Percentiles rank a stretch among this genome's conserved stretches.
phyloP scores from a whole-genome alignment of 2,888 invertebrate genomes.

The Tenodera sinensis region DNA sequence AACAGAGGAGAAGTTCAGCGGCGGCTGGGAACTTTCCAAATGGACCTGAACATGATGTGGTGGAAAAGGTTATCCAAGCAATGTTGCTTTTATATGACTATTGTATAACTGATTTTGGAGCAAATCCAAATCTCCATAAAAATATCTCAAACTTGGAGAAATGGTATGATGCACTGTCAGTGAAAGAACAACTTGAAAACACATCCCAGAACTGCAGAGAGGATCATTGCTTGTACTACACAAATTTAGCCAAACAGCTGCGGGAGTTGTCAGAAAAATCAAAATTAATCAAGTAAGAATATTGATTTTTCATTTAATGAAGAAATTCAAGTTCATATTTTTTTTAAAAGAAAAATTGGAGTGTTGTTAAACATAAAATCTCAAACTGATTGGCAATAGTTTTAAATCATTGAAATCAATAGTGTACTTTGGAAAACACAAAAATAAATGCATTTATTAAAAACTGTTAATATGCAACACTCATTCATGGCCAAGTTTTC shows the following conservation, averaged over 20 bases:
- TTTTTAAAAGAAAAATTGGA: too few relatives aligned
- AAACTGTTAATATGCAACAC: too few relatives aligned
- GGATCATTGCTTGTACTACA: conserved; percentile 6
- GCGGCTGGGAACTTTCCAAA: conserved; percentile 21
- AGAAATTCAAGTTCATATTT: too few relatives aligned
- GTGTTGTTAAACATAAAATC: too few relatives aligned
- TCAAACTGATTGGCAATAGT: too few relatives aligned
- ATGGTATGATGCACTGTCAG: conserved; percentile 22
- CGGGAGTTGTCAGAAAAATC: background rate
- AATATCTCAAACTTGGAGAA: background rate
- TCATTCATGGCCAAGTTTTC: too few relatives aligned
- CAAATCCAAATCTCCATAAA: background rate
- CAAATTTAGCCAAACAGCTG: background rate
- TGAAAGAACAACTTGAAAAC: background rate
- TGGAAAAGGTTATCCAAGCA: conserved; percentile 43
- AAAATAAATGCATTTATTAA: too few relatives aligned
- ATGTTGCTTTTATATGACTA: conserved; percentile 37
- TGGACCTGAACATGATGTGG: conserved; percentile 39
- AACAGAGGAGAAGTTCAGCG: conserved; percentile 19
- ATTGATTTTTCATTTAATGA: too few relatives aligned
- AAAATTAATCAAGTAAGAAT: too few relatives aligned
- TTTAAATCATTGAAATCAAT: too few relatives aligned
- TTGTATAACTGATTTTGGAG: conserved; percentile 36
- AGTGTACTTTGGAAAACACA: too few relatives aligned
- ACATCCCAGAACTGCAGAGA: background rate